Base-by-base conservation (phyloP, 2,888 invertebrate species). In the Cosmopolites sordidus region DNA sequence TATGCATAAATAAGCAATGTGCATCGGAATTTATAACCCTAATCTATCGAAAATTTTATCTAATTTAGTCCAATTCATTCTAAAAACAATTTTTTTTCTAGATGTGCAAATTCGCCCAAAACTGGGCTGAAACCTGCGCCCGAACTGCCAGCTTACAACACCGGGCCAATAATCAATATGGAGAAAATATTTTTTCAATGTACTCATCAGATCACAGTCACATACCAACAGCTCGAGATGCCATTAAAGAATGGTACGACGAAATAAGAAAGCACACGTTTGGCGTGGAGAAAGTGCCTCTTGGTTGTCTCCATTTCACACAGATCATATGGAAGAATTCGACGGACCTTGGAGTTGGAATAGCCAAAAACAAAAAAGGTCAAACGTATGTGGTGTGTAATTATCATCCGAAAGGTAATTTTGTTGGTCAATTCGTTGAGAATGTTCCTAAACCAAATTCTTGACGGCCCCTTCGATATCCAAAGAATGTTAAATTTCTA, bases 381-480 rank as follows among this genome's bases (percentile, higher is more conserved):
- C 87, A 87, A 69, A 80, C 89, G 1, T 88, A 88, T 63, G 89
- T 93, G 0, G 92, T 94, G 0, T 89, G 86, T 46, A 89, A 90
- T 71, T 92, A 92, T 66, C 80, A 81, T 66, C 92, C 92, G 0
- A 83, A 90, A 1, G 92, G 92, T 11, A 92, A 92, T 67, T 84
- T 80, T 63, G 78, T 83, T 40, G 86, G 86, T 0, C 83, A 84
- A 60, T 88, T 87, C 63, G 72, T 75, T 1, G 80, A 80, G 50
- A 87, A 88, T 65, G 86, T 88, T 2, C 77, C 79, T 3, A 84
- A 83, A 18, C 78, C 79, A 6, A 68, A 60, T 52, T 59, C 65
- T 59, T 69, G 69, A 69, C 66, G 62, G 4, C 33, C 4, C 3
- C 5, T 3, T 5, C 33, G n/a, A 6, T 33, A 15, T 29, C 38